Evolutionary conservation across 2,888 invertebrate species (phyloP).

Genomic region (Eilema griseolum): DNA sequence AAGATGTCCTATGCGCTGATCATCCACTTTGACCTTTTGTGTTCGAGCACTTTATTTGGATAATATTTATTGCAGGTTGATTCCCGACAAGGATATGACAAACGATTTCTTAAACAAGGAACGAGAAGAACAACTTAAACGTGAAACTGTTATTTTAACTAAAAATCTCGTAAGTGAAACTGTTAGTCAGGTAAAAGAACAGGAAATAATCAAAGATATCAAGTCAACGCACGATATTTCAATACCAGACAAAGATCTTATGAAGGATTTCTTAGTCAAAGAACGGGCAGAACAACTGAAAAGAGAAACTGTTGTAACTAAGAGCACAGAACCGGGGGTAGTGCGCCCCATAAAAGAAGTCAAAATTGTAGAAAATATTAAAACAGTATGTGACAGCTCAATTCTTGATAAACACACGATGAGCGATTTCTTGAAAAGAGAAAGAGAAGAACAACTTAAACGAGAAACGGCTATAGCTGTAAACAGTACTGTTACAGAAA

Average conservation of each 20-base stretch:
- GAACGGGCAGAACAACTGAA: constrained; percentile 13
- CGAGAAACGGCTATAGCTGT: not conserved
- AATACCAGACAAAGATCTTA: constrained; percentile 5
- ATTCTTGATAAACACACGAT: not conserved
- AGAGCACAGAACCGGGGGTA: not conserved
- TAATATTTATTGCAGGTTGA: constrained; percentile 56
- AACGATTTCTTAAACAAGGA: constrained; percentile 67
- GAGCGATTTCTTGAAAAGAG: not conserved
- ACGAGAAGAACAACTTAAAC: constrained; percentile 74
- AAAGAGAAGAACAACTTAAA: constrained; percentile 7
- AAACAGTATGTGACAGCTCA: not conserved
- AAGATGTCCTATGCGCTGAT: not conserved
- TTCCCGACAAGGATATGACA: constrained; percentile 56
- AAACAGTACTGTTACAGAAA: not conserved
- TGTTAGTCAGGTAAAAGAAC: constrained; percentile 36
- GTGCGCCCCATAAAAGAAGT: not conserved
- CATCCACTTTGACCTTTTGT: too few species aligned
- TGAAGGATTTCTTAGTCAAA: not conserved
- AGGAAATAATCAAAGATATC: constrained; percentile 37
- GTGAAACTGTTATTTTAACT: constrained; percentile 26
- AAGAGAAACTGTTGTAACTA: not conserved
- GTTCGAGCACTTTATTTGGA: not conserved
- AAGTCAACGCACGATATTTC: not conserved
- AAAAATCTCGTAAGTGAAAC: constrained; percentile 52
- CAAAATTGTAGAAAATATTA: not conserved